Evolutionary conservation across 1,140 invertebrate species (phyloP), one percentile per base, ranked within the genome.

Genomic region (Cyphomyrmex costatus): DNA sequence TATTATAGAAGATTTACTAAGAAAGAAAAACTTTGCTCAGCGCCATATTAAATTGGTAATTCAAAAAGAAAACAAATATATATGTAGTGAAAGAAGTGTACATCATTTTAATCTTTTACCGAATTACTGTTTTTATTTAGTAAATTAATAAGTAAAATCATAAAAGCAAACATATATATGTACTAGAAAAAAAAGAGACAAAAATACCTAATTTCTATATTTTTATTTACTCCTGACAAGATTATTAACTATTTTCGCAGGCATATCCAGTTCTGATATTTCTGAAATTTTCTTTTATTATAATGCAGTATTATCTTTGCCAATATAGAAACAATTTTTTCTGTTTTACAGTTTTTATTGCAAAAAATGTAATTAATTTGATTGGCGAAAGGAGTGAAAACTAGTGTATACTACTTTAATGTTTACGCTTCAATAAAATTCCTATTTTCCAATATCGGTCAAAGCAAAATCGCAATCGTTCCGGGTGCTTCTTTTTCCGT

Each of bases 401-500:
- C 19, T 58, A 58, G 3, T 60, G 16, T 19, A 19, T n/a, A 21
- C 1, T 36, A 10, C 19, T 73, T 82, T 36, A 33, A 58, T 36
- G 7, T 83, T 14, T 46, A 8, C 42, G 19, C 27, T 61, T 83
- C 33, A 30, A 71, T 30, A 80, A 42, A 24, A 10, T 51, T 56
- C 14, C 7, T 36, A 24, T 82, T 83, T 51, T 83, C 51, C 21
- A 51, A n/a, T 42, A 24, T 6, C 36, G 27, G n/a, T 30, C n/a
- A 19, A 7, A 61, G 24, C 16, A 58, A 71, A 68, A 71, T 58
- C 36, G 36, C 53, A 7, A 36, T 12, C 51, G 27, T 58, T 85
- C 27, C 60, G n/a, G 19, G 53, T 49, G 61, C 53, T 53, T 27
- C 21, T 82, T 86, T 82, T 80, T 68, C 56, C 66, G 36, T 74